Evolutionary conservation across 37 sponge, comb jelly and placozoan genomes (phyloP).

Genomic region (Axinella damicornis): DNA sequence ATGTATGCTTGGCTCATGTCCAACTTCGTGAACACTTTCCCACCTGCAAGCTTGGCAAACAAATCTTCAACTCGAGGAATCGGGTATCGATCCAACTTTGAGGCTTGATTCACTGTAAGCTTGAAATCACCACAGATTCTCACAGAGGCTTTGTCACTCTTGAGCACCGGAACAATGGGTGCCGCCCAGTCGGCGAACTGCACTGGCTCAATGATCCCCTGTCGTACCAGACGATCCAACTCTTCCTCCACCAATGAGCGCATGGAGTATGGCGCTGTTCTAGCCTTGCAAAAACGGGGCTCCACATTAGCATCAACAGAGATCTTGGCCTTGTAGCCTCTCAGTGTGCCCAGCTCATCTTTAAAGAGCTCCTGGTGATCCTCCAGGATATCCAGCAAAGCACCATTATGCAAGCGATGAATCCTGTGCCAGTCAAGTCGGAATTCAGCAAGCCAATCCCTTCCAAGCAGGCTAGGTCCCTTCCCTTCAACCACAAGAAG

Average conservation of each 20-base stretch:
- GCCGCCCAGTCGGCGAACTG: constrained; percentile 55
- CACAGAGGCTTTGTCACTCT: constrained; percentile 13
- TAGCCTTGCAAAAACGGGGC: constrained; percentile 9
- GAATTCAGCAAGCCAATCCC: not conserved
- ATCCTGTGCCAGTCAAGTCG: not conserved
- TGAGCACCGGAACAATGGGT: constrained; percentile 55
- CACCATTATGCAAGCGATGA: not conserved
- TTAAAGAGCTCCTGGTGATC: not conserved
- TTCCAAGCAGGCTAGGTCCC: constrained; percentile 20
- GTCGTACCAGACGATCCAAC: not conserved
- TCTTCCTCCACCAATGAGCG: constrained; percentile 7
- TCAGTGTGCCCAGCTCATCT: constrained; percentile 3
- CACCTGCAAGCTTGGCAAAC: constrained; percentile 1
- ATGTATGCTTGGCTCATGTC: constrained; percentile 26
- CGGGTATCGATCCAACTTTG: not conserved
- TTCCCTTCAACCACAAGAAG: not conserved
- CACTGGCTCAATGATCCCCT: constrained; percentile 31
- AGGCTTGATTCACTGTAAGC: constrained; percentile 34
- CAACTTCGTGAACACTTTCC: constrained; percentile 27
- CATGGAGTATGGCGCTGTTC: constrained; percentile 23
- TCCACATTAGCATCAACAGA: not conserved
- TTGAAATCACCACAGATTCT: constrained; percentile 13
- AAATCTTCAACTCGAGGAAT: not conserved
- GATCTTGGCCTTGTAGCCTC: constrained; percentile 2
- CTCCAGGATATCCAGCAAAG: too few relatives aligned